phyloP scores from a whole-genome alignment of 2,797 vertebrate genomes.

The Buphagus erythrorhynchus region DNA sequence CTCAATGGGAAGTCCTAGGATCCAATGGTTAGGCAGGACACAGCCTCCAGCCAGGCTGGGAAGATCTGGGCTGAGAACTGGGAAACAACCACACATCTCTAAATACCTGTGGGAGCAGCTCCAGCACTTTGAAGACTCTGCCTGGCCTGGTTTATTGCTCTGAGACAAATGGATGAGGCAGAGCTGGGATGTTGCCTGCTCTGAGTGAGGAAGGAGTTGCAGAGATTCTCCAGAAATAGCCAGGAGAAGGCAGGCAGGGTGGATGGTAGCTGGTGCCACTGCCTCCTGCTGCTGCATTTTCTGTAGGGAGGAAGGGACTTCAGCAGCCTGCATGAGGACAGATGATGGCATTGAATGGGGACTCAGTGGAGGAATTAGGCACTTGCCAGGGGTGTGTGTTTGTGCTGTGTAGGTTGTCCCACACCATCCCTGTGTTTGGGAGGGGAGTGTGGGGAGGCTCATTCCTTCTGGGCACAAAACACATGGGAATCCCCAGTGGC shows the following conservation, averaged over 20 bases:
- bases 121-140: not conserved
- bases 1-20: not conserved
- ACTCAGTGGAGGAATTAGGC: not conserved
- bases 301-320: too few relatives aligned
- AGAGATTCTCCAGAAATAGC: not conserved
- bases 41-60: not conserved
- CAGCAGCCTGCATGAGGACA: not conserved
- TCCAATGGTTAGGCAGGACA: not conserved
- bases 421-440: not conserved
- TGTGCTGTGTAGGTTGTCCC: not conserved
- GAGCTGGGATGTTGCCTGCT: rapidly evolving
- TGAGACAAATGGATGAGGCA: rapidly evolving
- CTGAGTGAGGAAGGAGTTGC: not conserved
- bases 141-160: not conserved
- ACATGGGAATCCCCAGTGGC: not conserved
- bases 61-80: not conserved
- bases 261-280: not conserved
- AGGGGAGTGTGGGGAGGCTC: not conserved
- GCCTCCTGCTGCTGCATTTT: not conserved
- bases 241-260: not conserved
- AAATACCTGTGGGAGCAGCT: not conserved
- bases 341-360: not conserved
- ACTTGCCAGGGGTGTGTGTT: not conserved
- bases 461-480: rapidly evolving
- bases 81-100: not conserved